Percentiles rank a stretch among this genome's conserved stretches.
phyloP scores from a whole-genome alignment of 2,888 invertebrate genomes.

The Xylota sylvarum region DNA sequence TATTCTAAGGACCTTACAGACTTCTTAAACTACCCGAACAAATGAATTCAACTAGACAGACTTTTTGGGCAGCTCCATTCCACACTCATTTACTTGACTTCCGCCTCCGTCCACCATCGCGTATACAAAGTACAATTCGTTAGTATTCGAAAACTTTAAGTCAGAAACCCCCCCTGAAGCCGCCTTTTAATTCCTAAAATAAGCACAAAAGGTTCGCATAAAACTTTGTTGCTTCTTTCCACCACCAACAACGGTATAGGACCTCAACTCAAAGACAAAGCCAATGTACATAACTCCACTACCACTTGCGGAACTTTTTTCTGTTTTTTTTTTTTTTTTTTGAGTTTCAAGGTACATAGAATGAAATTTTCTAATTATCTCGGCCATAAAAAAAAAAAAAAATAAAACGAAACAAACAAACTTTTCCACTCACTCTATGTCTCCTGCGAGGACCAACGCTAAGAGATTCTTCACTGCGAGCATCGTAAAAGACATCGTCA shows the following conservation, averaged over 20 bases:
- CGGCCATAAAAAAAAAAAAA: background rate
- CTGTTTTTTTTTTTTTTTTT: background rate
- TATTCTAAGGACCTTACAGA: background rate
- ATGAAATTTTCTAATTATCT: slow-evolving; percentile 63
- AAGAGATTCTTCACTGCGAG: slow-evolving; percentile 82
- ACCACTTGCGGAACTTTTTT: background rate
- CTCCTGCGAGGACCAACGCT: slow-evolving; percentile 71
- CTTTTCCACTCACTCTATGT: slow-evolving; percentile 59
- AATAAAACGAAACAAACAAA: background rate
- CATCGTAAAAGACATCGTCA: slow-evolving; percentile 84
- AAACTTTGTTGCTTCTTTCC: slow-evolving; percentile 28
- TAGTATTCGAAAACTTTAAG: slow-evolving; percentile 4
- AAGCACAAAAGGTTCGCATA: slow-evolving; percentile 20
- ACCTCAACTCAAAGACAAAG: slow-evolving; percentile 10
- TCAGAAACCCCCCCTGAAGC: background rate
- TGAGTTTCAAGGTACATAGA: background rate
- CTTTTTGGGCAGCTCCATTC: background rate
- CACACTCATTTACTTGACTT: slow-evolving; percentile 9
- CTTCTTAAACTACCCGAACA: background rate
- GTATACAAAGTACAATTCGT: background rate
- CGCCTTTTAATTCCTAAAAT: slow-evolving; percentile 31
- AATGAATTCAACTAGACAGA: background rate
- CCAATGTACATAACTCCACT: background rate
- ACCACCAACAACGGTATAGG: slow-evolving; percentile 1
- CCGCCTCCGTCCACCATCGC: background rate